phyloP scores from a whole-genome alignment of 2,797 vertebrate species.

The Diglossa cyanea region DNA sequence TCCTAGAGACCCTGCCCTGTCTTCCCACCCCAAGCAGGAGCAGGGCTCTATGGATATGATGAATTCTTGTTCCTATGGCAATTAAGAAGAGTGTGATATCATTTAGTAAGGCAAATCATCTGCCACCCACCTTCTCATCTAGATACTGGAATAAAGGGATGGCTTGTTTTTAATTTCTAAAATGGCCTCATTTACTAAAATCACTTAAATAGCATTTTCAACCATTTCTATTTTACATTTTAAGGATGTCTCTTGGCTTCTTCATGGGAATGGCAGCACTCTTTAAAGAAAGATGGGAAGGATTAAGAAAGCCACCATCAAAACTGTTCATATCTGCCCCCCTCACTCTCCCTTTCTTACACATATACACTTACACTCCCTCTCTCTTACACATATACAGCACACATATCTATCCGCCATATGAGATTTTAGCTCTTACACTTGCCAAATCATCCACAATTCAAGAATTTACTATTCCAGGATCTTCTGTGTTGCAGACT shows the following conservation, averaged over 20 bases:
- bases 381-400: background rate
- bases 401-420: background rate
- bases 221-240: background rate
- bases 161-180: background rate
- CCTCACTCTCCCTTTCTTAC: background rate
- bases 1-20: background rate
- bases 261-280: background rate
- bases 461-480: background rate
- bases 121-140: background rate
- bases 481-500: background rate
- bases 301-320: background rate
- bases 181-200: background rate
- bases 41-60: background rate
- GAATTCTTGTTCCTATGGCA: background rate
- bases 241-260: background rate
- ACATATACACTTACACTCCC: no score
- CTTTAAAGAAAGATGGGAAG: background rate
- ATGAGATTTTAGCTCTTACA: background rate
- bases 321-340: background rate
- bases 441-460: background rate
- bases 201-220: background rate
- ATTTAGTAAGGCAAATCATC: background rate
- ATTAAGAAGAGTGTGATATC: background rate
- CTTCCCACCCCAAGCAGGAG: background rate
- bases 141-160: background rate